These are phyloP conservation scores for Lophochroa leadbeateri DNA, from an alignment of 2,113 vertebrate species.

Conservation along the genomic window DNA sequence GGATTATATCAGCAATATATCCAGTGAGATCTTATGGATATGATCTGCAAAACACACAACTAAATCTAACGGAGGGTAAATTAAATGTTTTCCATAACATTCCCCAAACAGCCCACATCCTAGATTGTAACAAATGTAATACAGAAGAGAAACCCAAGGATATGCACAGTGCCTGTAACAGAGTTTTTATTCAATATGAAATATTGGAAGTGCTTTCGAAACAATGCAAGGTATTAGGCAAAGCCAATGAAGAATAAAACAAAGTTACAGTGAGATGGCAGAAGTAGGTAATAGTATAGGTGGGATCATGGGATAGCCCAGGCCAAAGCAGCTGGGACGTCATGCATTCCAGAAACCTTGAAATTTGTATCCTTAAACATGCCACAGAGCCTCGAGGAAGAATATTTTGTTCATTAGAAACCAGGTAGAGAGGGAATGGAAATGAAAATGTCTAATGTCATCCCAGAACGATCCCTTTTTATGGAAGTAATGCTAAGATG, in stretches of 20 bases:
- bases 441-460: neutral
- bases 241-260: neutral
- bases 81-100: conserved; percentile 10
- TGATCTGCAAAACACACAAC: neutral
- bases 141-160: conserved; percentile 3
- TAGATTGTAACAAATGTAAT: neutral
- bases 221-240: neutral
- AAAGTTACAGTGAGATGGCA: neutral
- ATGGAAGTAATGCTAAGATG: neutral
- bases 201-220: neutral
- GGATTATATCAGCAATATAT: neutral
- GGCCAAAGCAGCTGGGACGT: neutral
- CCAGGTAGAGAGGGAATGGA: neutral
- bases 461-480: neutral
- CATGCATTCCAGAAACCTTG: neutral
- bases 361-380: neutral
- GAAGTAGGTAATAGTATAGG: neutral
- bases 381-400: neutral
- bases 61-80: conserved; percentile 20
- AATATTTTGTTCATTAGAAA: neutral
- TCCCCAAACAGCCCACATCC: neutral
- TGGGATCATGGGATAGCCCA: neutral
- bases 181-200: neutral
- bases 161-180: neutral
- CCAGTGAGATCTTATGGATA: neutral